Conservation (phyloP, 1,140 invertebrate genomes). For the Trachymyrmex septentrionalis region DNA sequence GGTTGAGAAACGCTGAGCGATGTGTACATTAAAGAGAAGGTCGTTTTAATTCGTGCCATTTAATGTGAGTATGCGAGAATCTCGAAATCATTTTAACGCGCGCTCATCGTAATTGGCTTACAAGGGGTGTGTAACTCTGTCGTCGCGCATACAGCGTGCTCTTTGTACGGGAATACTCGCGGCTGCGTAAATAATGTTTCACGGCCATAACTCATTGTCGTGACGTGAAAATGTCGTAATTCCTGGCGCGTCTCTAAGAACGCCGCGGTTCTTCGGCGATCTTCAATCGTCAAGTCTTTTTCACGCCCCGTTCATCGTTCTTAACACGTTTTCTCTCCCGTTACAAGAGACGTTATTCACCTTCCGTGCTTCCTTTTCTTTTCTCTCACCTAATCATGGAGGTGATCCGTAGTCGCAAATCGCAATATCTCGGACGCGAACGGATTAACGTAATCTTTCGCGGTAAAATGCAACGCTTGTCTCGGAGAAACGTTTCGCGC, state of each 20-base stretch:
- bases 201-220: slow-evolving; percentile 70
- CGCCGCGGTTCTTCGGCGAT: slow-evolving; percentile 19
- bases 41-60: slow-evolving; percentile 48
- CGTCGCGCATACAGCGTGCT: neutral
- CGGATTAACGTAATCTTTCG: slow-evolving; percentile 32
- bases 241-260: slow-evolving; percentile 64
- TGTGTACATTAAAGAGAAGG: neutral
- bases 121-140: neutral
- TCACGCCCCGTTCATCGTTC: neutral
- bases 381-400: neutral
- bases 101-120: slow-evolving; percentile 33
- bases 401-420: neutral
- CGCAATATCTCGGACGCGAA: neutral
- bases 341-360: neutral
- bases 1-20: slow-evolving; percentile 5
- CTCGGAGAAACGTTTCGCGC: slow-evolving; percentile 1
- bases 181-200: slow-evolving; percentile 70
- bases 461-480: slow-evolving; percentile 16
- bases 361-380: neutral
- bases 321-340: neutral
- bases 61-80: slow-evolving; percentile 37
- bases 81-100: slow-evolving; percentile 37
- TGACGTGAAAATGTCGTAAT: slow-evolving; percentile 66
- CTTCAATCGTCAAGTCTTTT: slow-evolving; percentile 48
- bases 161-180: slow-evolving; percentile 29